Percentiles rank a stretch among this genome's conserved stretches.
Conservation (phyloP, 2,797 vertebrate genomes). For the Setipinna tenuifilis region DNA sequence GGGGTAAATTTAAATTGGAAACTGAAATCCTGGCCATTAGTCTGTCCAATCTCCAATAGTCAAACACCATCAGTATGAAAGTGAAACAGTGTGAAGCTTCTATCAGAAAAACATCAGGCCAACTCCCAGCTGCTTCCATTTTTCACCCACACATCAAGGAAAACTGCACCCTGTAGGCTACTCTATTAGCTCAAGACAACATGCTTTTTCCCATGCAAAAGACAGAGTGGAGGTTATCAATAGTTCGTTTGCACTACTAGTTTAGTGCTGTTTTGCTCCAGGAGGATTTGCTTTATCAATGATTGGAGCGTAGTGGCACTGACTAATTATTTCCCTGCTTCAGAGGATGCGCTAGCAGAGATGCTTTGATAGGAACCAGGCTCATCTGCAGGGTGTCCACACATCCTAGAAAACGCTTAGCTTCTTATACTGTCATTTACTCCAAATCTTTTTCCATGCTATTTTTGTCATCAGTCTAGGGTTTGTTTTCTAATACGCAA, state of each 20-base stretch:
- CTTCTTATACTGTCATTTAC: too few species aligned
- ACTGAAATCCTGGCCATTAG: too few species aligned
- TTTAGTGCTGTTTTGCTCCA: not conserved
- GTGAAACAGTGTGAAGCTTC: too few species aligned
- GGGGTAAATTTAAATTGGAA: too few species aligned
- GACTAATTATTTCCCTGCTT: constrained; percentile 49
- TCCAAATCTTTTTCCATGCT: too few species aligned
- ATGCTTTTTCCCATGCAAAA: not conserved
- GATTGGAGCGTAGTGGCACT: not conserved
- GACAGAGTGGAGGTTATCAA: not conserved
- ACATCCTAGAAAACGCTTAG: constrained; percentile 45
- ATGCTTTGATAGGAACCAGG: constrained; percentile 57
- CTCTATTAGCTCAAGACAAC: not conserved
- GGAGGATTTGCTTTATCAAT: not conserved
- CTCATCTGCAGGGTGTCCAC: constrained; percentile 52
- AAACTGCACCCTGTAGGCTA: not conserved
- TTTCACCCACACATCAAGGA: not conserved
- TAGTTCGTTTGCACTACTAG: not conserved
- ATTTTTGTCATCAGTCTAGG: too few species aligned
- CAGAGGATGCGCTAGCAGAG: constrained; percentile 68
- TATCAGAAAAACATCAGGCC: too few species aligned
- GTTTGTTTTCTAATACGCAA: too few species aligned
- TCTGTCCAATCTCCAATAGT: too few species aligned
- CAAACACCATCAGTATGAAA: too few species aligned
- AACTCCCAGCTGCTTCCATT: not conserved